These are phyloP conservation scores for Rhagium mordax DNA, from an alignment of 2,888 invertebrate genomes.

Conservation along the genomic window DNA sequence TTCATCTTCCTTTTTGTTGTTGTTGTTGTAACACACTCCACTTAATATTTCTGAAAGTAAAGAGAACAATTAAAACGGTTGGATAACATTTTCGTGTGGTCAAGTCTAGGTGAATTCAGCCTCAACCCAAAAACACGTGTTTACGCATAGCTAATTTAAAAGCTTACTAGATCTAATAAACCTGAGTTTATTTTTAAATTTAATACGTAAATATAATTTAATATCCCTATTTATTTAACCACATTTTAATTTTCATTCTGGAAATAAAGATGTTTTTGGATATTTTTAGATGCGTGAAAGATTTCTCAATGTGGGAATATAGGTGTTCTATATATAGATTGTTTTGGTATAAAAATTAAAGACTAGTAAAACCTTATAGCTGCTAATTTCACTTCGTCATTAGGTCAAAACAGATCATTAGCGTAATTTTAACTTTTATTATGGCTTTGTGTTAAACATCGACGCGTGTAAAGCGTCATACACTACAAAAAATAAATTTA, in stretches of 20 bases:
- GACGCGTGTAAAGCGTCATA: background rate
- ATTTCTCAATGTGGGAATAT: conserved; percentile 9
- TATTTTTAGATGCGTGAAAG: conserved; percentile 2
- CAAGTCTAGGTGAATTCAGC: background rate
- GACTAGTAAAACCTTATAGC: conserved; percentile 15
- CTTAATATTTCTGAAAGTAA: conserved; percentile 80
- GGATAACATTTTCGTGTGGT: background rate
- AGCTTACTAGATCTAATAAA: background rate
- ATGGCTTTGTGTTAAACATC: conserved; percentile 4
- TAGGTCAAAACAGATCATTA: conserved; percentile 11
- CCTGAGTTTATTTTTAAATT: conserved; percentile 12
- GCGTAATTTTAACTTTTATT: conserved; percentile 15
- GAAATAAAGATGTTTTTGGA: background rate
- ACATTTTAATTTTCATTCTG: conserved; percentile 12
- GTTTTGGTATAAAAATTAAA: conserved; percentile 16
- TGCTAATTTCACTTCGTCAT: conserved; percentile 7
- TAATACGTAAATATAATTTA: conserved; percentile 10
- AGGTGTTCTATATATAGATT: conserved; percentile 17
- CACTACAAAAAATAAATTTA: background rate
- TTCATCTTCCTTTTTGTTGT: conserved; percentile 83
- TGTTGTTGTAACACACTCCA: conserved; percentile 81
- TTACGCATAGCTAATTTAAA: background rate
- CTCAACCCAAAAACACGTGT: background rate
- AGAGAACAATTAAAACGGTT: background rate
- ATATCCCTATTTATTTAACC: conserved; percentile 7